A percentile compares a stretch with the other conserved stretches of the same genome.
These are phyloP conservation scores for Ernsta delagoae DNA, from an alignment of 2,888 invertebrate genomes.

Conservation along the genomic window DNA sequence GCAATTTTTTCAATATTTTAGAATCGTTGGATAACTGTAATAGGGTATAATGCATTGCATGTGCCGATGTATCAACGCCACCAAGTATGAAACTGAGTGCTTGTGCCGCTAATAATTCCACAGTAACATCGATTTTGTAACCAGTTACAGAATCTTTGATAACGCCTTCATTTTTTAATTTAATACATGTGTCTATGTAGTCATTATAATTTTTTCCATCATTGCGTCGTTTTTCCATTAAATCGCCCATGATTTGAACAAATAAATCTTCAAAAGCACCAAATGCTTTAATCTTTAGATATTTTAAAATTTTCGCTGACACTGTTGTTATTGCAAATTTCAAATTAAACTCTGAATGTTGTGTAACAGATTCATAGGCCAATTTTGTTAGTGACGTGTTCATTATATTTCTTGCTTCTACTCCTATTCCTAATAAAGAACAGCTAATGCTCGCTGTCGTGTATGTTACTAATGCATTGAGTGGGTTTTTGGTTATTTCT, in stretches of 20 bases:
- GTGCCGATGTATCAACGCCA: constrained; percentile 70
- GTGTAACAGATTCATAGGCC: constrained; percentile 48
- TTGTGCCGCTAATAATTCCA: constrained; percentile 66
- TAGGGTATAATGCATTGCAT: constrained; percentile 57
- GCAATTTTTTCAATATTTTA: constrained; percentile 56
- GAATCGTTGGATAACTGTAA: constrained; percentile 61
- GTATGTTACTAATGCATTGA: constrained; percentile 51
- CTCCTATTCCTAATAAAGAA: constrained; percentile 67
- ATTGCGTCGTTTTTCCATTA: constrained; percentile 40
- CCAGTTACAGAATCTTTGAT: constrained; percentile 43
- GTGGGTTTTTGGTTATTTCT: constrained; percentile 46
- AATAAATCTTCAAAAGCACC: constrained; percentile 46
- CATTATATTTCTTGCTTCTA: constrained; percentile 54
- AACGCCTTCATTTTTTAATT: constrained; percentile 44
- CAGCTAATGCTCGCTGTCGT: constrained; percentile 60
- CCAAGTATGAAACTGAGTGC: constrained; percentile 74
- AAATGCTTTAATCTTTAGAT: constrained; percentile 42
- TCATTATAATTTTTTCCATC: constrained; percentile 44
- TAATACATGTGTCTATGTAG: constrained; percentile 47
- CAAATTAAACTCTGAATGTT: constrained; percentile 45
- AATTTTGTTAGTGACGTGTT: constrained; percentile 62
- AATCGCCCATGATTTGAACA: constrained; percentile 43
- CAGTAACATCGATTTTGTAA: constrained; percentile 48
- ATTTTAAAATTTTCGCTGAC: constrained; percentile 44
- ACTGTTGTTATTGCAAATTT: constrained; percentile 48